Percentiles rank a stretch among this genome's conserved stretches.
Evolutionary conservation across 92 coral and sea anemone species (phyloP).

Genomic region (Hydrozoanthus gracilis): DNA sequence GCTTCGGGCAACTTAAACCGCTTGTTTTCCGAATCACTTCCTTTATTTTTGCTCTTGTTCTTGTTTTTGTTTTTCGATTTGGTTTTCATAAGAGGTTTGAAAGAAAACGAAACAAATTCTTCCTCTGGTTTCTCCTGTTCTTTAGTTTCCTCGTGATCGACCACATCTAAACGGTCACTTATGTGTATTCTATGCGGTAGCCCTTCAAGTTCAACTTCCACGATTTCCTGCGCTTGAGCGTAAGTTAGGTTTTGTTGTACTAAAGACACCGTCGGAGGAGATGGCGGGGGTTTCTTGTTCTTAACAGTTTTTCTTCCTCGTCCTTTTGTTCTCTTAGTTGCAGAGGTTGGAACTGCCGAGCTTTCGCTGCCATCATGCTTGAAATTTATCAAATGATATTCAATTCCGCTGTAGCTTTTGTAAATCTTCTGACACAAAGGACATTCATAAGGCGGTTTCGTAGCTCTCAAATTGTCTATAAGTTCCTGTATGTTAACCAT

Average conservation of each 20-base stretch:
- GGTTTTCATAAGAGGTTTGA: constrained; percentile 84
- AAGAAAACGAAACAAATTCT: constrained; percentile 64
- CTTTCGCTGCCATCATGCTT: constrained; percentile 96
- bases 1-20: constrained; percentile 73
- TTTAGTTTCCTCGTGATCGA: constrained; percentile 73
- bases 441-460: constrained; percentile 97
- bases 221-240: constrained; percentile 98
- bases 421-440: constrained; percentile 99
- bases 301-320: constrained; percentile 91
- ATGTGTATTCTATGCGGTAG: constrained; percentile 90
- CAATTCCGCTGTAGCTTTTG: constrained; percentile 99
- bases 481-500: constrained; percentile 97
- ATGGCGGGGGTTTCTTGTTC: constrained; percentile 93
- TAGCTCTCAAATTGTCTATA: constrained; percentile 93
- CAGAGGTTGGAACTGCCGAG: constrained; percentile 70
- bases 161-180: constrained; percentile 76
- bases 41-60: constrained; percentile 65
- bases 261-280: constrained; percentile 91
- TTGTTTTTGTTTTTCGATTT: constrained; percentile 84
- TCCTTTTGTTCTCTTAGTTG: constrained; percentile 89
- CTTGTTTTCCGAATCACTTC: constrained; percentile 46
- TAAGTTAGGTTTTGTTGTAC: constrained; percentile 98
- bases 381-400: constrained; percentile 95
- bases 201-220: constrained; percentile 97
- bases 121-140: constrained; percentile 70